A percentile compares a stretch with the other conserved stretches of the same genome.
Conservation (phyloP, 2,113 vertebrate genomes). For the Rallus limicola region DNA sequence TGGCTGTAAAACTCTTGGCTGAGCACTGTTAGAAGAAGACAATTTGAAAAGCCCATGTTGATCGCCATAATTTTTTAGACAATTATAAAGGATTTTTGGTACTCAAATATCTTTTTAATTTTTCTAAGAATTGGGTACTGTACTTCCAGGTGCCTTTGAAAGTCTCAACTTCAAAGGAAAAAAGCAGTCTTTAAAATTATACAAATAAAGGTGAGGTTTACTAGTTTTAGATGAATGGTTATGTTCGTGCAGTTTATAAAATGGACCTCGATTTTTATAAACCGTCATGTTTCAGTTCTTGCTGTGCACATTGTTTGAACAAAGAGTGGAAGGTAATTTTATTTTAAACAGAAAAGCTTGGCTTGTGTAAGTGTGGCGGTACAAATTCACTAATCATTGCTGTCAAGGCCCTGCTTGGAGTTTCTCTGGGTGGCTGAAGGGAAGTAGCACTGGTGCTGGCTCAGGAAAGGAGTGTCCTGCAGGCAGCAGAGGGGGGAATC, state of each 20-base stretch:
- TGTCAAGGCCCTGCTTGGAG: background rate
- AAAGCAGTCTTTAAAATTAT: background rate
- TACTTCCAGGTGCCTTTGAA: background rate
- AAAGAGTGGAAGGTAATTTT: background rate
- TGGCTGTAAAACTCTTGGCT: background rate
- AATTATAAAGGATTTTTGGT: background rate
- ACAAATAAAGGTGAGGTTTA: background rate
- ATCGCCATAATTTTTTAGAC: background rate
- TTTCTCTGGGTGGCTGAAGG: background rate
- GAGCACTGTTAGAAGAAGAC: background rate
- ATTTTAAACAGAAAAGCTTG: background rate
- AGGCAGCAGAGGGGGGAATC: background rate
- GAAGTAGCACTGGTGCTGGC: background rate
- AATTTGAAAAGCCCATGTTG: background rate
- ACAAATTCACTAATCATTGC: background rate
- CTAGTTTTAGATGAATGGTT: background rate
- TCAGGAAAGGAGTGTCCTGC: rapidly evolving
- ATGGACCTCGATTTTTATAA: background rate
- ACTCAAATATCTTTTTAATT: background rate
- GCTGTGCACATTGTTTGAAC: background rate
- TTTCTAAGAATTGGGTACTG: background rate
- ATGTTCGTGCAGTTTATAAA: background rate
- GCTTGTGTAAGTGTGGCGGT: background rate
- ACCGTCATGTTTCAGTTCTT: background rate
- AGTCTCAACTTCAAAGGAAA: background rate